phyloP scores from a whole-genome alignment of 2,888 invertebrate species.

The Ephialtes manifestator region DNA sequence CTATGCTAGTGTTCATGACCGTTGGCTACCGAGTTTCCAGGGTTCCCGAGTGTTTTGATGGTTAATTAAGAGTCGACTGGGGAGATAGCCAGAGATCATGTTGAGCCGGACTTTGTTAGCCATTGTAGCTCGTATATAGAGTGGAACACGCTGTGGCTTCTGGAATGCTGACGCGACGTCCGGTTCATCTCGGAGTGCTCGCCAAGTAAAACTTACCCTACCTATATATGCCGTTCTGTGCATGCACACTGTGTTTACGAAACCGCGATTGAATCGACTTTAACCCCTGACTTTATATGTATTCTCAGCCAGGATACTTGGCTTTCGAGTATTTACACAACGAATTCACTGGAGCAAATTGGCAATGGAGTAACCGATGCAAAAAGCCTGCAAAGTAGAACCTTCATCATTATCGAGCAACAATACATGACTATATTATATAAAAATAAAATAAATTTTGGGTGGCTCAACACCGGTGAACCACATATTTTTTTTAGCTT shows the following conservation, averaged over 20 bases:
- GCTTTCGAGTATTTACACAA: neutral
- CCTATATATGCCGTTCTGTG: conserved; percentile 17
- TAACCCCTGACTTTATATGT: neutral
- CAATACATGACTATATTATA: too few relatives aligned
- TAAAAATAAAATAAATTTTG: too few relatives aligned
- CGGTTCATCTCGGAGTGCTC: conserved; percentile 37
- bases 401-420: neutral
- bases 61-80: conserved; percentile 73
- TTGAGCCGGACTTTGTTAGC: conserved; percentile 60
- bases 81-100: conserved; percentile 47
- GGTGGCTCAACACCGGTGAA: too few relatives aligned
- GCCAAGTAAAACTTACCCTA: conserved; percentile 50
- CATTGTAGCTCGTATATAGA: conserved; percentile 18
- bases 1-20: conserved; percentile 30
- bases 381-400: neutral
- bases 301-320: neutral
- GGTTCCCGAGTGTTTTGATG: conserved; percentile 72
- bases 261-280: conserved; percentile 56
- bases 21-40: conserved; percentile 47
- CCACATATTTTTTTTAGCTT: too few relatives aligned
- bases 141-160: conserved; percentile 42
- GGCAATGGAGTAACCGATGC: neutral
- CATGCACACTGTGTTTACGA: conserved; percentile 49
- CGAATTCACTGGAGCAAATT: neutral
- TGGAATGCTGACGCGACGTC: conserved; percentile 45